Conservation (phyloP, 2,888 invertebrate genomes). For the Antitype chi region DNA sequence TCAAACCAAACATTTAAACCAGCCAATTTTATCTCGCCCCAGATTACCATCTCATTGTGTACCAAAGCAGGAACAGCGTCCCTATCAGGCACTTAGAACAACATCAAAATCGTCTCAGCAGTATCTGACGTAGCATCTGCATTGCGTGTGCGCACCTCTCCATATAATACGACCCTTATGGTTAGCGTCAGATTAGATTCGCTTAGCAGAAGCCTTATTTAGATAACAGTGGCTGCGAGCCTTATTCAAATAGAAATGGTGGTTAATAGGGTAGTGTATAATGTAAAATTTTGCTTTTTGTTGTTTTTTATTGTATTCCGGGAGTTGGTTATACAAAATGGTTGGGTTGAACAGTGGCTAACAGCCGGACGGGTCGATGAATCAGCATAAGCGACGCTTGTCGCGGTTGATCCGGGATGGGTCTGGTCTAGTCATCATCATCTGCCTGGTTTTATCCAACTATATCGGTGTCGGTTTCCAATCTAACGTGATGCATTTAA, state of each 20-base stretch:
- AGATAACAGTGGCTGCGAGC: slow-evolving; percentile 43
- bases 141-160: slow-evolving; percentile 72
- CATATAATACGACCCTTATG: slow-evolving; percentile 74
- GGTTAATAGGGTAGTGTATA: slow-evolving; percentile 33
- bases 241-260: slow-evolving; percentile 58
- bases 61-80: slow-evolving; percentile 64
- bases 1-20: slow-evolving; percentile 8
- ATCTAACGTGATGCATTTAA: too few species aligned
- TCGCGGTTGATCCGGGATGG: too few species aligned
- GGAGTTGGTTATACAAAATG: background rate
- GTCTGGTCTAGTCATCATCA: too few species aligned
- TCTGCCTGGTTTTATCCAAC: too few species aligned
- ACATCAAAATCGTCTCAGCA: slow-evolving; percentile 83
- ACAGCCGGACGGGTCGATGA: too few species aligned
- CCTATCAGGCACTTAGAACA: slow-evolving; percentile 79
- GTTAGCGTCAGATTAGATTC: slow-evolving; percentile 80
- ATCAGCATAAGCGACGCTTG: too few species aligned
- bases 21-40: slow-evolving; percentile 35
- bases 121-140: slow-evolving; percentile 72
- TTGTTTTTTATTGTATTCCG: background rate
- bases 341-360: background rate
- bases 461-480: too few species aligned
- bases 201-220: slow-evolving; percentile 48
- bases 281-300: slow-evolving; percentile 16
- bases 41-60: slow-evolving; percentile 63